A percentile compares a stretch with the other conserved stretches of the same genome.
Conservation (phyloP, 2,797 vertebrate species). For the Loriculus beryllinus region DNA sequence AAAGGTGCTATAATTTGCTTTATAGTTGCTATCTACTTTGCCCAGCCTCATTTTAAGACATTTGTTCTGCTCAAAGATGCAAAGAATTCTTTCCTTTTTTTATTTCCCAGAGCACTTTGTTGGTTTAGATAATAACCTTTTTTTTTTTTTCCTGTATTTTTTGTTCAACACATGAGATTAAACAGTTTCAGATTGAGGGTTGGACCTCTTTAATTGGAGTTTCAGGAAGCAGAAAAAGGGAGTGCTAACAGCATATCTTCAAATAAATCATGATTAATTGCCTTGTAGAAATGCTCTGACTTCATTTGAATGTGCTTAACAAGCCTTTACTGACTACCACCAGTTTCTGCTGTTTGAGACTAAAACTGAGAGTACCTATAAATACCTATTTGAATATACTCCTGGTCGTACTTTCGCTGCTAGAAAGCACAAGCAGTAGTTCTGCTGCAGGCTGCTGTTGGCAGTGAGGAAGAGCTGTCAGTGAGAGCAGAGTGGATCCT, state of each 20-base stretch:
- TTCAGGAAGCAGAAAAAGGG: constrained; percentile 66
- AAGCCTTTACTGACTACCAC: constrained; percentile 32
- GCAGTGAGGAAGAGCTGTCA: background rate
- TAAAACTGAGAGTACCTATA: constrained; percentile 61
- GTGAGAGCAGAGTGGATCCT: background rate
- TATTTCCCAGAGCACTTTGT: background rate
- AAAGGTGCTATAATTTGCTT: background rate
- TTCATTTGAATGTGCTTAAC: constrained; percentile 62
- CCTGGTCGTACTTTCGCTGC: background rate
- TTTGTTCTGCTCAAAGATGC: constrained; percentile 1
- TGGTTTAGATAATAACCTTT: constrained; percentile 19
- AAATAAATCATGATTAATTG: constrained; percentile 72
- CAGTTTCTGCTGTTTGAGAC: constrained; percentile 54
- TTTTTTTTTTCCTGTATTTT: background rate
- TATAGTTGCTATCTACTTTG: constrained; percentile 1
- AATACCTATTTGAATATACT: constrained; percentile 51
- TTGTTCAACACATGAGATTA: background rate
- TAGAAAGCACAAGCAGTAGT: background rate
- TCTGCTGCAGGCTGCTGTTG: background rate
- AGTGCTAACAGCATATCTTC: constrained; percentile 58
- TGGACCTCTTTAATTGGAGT: constrained; percentile 60
- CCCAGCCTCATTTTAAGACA: background rate
- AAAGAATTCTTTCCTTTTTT: background rate
- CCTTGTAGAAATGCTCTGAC: constrained; percentile 58
- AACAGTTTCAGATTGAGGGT: constrained; percentile 40